Percentiles rank a stretch among this genome's conserved stretches.
Conservation (phyloP, 2,113 vertebrate genomes). For the Phylloscopus whistleri region DNA sequence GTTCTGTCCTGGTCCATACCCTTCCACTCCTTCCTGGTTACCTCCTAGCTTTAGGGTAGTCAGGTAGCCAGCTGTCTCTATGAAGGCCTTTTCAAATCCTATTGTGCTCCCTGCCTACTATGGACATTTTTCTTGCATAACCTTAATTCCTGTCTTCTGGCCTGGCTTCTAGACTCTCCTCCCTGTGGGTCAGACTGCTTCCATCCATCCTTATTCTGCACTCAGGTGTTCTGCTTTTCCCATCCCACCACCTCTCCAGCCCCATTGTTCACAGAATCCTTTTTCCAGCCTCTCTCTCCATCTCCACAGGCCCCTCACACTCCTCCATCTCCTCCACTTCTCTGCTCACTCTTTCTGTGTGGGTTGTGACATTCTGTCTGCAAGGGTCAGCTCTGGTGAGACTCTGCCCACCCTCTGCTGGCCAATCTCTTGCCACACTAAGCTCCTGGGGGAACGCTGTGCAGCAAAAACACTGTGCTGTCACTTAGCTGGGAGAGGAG, state of each 20-base stretch:
- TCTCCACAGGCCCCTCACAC: fast-evolving
- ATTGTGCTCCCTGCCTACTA: background rate
- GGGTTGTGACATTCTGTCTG: background rate
- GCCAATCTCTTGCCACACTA: background rate
- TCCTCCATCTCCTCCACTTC: background rate
- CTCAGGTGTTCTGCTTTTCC: background rate
- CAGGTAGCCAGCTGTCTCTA: background rate
- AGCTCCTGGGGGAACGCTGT: background rate
- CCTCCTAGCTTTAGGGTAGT: background rate
- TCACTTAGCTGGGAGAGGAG: background rate
- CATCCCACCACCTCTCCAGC: background rate
- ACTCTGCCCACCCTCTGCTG: background rate
- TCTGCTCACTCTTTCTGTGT: background rate
- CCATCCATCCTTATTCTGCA: background rate
- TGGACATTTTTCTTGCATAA: background rate
- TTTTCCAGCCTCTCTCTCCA: background rate
- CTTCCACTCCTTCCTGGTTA: background rate
- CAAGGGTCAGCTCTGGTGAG: background rate
- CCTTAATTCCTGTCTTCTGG: background rate
- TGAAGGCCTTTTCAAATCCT: background rate
- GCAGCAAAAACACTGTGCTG: background rate
- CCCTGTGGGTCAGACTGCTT: background rate
- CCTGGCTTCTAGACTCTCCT: background rate
- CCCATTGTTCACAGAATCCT: background rate
- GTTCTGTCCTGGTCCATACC: background rate